These are phyloP conservation scores for Hiodon alosoides DNA, from an alignment of 2,113 vertebrate genomes.

Conservation along the genomic window DNA sequence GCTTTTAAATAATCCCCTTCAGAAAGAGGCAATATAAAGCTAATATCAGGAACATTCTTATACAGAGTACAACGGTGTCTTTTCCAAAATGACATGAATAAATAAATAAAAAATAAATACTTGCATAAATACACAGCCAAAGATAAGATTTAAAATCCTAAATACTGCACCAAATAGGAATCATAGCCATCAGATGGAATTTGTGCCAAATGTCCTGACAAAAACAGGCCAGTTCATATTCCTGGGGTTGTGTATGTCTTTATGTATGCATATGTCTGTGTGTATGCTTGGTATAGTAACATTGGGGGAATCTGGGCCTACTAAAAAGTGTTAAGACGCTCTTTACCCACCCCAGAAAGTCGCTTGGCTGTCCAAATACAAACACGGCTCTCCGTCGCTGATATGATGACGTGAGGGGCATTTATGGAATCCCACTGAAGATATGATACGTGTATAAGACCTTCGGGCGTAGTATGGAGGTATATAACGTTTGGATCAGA, in stretches of 20 bases:
- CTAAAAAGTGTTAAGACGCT: neutral
- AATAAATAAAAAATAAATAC: slow-evolving; percentile 45
- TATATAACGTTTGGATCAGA: neutral
- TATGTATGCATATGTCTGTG: neutral
- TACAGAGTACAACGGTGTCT: slow-evolving; percentile 13
- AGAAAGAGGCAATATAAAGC: slow-evolving; percentile 48
- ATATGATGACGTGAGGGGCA: neutral
- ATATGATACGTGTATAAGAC: neutral
- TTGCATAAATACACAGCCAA: slow-evolving; percentile 53
- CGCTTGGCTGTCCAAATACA: slow-evolving; percentile 8
- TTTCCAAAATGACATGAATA: slow-evolving; percentile 37
- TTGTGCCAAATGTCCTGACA: neutral
- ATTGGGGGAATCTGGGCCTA: neutral
- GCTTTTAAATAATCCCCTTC: slow-evolving; percentile 39
- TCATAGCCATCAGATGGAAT: slow-evolving; percentile 28
- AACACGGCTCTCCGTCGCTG: neutral
- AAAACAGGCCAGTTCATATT: too few species aligned
- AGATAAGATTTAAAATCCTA: slow-evolving; percentile 33
- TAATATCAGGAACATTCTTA: slow-evolving; percentile 57
- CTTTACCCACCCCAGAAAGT: neutral
- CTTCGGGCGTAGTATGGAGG: neutral
- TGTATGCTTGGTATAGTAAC: neutral
- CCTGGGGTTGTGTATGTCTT: neutral
- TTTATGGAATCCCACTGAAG: neutral
- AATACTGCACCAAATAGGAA: slow-evolving; percentile 26